Evolutionary conservation across 2,113 vertebrate species (phyloP).

Genomic region (Malaclemys terrapin): DNA sequence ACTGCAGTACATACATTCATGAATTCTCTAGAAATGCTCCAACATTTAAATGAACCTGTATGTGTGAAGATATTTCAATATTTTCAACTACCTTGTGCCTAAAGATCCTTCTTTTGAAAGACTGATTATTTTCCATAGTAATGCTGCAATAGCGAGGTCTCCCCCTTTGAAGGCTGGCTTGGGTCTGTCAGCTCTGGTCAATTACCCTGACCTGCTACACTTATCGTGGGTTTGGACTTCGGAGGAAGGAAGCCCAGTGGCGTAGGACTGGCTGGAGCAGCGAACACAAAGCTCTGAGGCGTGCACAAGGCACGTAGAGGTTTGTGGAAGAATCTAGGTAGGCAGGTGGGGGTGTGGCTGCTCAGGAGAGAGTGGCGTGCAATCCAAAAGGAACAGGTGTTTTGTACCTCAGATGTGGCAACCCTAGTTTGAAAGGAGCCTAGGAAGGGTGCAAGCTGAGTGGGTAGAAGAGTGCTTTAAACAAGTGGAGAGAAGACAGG

Average conservation of each 20-base stretch:
- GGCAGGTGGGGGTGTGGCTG: neutral
- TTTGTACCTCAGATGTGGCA: neutral
- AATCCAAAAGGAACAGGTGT: neutral
- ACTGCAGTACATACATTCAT: neutral
- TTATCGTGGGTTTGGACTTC: neutral
- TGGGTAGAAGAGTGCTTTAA: neutral
- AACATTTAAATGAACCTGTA: neutral
- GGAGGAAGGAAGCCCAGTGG: too few relatives aligned
- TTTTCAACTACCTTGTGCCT: neutral
- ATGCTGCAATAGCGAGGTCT: neutral
- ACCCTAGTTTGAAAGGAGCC: neutral
- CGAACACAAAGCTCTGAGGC: neutral
- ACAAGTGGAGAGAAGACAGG: neutral
- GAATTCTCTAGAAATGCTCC: neutral
- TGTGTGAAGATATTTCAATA: neutral
- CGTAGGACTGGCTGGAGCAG: neutral
- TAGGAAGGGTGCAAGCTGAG: neutral
- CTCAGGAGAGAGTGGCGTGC: neutral
- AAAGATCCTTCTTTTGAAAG: neutral
- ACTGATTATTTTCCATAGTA: neutral
- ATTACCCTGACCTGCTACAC: neutral
- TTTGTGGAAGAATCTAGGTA: neutral
- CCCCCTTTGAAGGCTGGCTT: neutral
- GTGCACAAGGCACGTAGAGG: neutral
- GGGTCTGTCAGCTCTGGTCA: neutral